These are phyloP conservation scores for Montipora capricornis DNA, from an alignment of 64 coral and sea anemone species.

Conservation along the genomic window DNA sequence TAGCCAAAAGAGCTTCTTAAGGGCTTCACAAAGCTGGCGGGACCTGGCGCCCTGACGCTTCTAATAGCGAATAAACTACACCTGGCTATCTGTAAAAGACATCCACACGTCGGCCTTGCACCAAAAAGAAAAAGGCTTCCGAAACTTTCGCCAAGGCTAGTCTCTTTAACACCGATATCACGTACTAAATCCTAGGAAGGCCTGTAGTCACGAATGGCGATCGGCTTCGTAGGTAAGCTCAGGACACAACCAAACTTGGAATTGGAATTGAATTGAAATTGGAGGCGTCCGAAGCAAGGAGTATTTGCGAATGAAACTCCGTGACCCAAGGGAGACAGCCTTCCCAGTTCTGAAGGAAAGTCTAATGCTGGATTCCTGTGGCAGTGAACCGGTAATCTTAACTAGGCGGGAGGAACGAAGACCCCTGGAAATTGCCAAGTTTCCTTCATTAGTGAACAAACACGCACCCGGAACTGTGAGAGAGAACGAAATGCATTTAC, in stretches of 20 bases:
- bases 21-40: neutral
- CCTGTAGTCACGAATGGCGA: no score
- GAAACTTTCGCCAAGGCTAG: neutral
- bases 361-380: constrained; percentile 22
- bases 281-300: no score
- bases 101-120: constrained; percentile 15
- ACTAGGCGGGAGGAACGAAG: neutral
- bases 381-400: neutral
- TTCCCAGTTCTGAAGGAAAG: neutral
- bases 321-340: no score
- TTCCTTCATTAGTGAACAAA: no score
- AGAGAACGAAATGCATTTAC: no score
- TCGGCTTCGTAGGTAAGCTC: neutral
- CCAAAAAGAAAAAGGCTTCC: no score
- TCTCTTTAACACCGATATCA: constrained; percentile 16
- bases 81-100: neutral
- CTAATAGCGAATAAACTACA: neutral
- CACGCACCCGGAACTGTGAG: no score
- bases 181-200: no score
- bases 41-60: neutral
- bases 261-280: constrained; percentile 8
- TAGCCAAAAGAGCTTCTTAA: no score
- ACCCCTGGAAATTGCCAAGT: no score
- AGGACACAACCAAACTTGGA: constrained; percentile 10
- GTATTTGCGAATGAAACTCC: no score